phyloP scores from a whole-genome alignment of 2,888 invertebrate genomes.

The Yponomeuta cagnagella region DNA sequence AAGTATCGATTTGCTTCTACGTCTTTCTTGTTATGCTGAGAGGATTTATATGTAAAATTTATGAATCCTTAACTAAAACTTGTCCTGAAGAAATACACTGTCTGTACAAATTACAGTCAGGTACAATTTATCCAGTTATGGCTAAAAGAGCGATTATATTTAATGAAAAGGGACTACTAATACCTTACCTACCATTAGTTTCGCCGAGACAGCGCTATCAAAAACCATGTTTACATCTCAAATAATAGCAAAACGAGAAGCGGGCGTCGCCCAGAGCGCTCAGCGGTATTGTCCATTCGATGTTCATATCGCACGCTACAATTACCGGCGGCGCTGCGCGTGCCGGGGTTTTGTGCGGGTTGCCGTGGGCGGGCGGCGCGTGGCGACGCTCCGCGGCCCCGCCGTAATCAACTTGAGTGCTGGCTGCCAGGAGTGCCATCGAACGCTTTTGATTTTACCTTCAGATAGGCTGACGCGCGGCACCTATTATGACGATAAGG shows the following conservation, averaged over 20 bases:
- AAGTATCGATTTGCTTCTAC: no score
- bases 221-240: neutral
- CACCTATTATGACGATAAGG: slow-evolving; percentile 46
- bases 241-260: neutral
- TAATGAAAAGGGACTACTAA: neutral
- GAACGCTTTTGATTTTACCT: slow-evolving; percentile 61
- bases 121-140: no score
- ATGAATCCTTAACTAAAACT: no score
- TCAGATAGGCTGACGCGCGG: slow-evolving; percentile 39
- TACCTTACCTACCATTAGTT: neutral
- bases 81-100: no score
- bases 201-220: neutral
- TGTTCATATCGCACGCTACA: slow-evolving; percentile 43
- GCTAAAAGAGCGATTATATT: no score
- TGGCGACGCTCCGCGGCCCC: slow-evolving; percentile 34
- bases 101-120: no score
- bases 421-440: slow-evolving; percentile 54
- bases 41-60: no score
- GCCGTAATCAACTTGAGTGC: slow-evolving; percentile 75
- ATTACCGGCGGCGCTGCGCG: slow-evolving; percentile 36
- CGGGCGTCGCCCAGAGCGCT: slow-evolving; percentile 12
- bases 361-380: slow-evolving; percentile 1
- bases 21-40: no score
- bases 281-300: slow-evolving; percentile 15
- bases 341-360: slow-evolving; percentile 29